These are phyloP conservation scores for Leptinotarsa haldemani DNA, from an alignment of 2,888 invertebrate species.

Conservation along the genomic window DNA sequence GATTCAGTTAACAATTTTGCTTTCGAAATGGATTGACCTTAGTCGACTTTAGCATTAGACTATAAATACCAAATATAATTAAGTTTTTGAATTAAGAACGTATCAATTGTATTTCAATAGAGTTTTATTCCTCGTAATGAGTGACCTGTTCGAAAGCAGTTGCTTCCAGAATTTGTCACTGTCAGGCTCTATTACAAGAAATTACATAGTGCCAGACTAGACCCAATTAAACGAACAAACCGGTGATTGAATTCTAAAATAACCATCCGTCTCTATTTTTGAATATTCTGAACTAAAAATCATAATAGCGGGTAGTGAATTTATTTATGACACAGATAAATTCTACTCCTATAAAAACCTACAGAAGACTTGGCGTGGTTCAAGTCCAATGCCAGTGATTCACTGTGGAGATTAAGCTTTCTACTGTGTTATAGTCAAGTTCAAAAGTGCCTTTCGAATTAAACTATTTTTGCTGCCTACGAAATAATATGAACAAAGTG, in stretches of 20 bases:
- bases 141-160: too few species aligned
- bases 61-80: too few species aligned
- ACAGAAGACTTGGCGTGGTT: background rate
- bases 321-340: slow-evolving; percentile 7
- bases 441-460: too few species aligned
- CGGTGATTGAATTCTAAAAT: background rate
- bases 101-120: too few species aligned
- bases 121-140: too few species aligned
- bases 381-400: background rate
- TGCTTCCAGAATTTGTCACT: background rate
- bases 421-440: too few species aligned
- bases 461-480: too few species aligned
- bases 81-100: too few species aligned
- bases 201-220: slow-evolving; percentile 4
- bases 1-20: too few species aligned
- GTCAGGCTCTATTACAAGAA: background rate
- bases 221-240: slow-evolving; percentile 1
- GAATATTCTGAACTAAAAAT: background rate
- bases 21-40: too few species aligned
- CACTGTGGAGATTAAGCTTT: background rate
- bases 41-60: too few species aligned
- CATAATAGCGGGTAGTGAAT: background rate
- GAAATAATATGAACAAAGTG: too few species aligned
- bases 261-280: background rate
- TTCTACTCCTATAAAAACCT: background rate